Evolutionary conservation across 2,797 vertebrate genomes (phyloP), one percentile per base, ranked within the genome.

Genomic region (Rhodeus uyekii): DNA sequence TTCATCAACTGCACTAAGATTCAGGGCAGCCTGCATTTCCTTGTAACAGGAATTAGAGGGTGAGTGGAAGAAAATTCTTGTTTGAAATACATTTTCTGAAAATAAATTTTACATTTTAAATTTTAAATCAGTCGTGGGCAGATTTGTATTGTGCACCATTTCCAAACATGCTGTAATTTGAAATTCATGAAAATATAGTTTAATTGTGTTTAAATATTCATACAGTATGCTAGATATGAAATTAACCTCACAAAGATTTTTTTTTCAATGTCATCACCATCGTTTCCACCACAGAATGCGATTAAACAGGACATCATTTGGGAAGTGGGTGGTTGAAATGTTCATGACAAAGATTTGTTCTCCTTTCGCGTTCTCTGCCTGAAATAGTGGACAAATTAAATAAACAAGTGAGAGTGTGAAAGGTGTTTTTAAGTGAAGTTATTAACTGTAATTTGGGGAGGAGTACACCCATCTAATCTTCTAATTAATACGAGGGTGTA

Each of bases 1-100:
- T 99, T 99, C 81, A 93, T 97, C 83, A 99, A 99, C 93, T 99
- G 98, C 92, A 99, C 98, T 53, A 97, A 95, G 93, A 99, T 99
- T 86, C 92, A 96, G 91, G 98, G 98, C 78, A 97, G 97, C 87
- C 92, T 99, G 81, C 95, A 98, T 68, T 98, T 99, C 88, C 95
- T 98, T 58, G 94, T 96, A 86, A 98, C 96, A 0, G 98, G 98
- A 63, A 97, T 99, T 78, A 24, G 93, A 8, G 97, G 98, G 98
- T 98, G 92, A 94, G 94, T 38, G 9, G 36, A 55, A 78, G 27
- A 22, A 39, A 7, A 14, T 7, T 27, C 24, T 13, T 14, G 24
- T 58, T 58, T 27, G 27, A 27, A 27, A 27, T 27, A 58, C 14
- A 27, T 14, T 5, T 27, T 27, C 55, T 58, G 55, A 58, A 27